Evolutionary conservation across 2,888 invertebrate genomes (phyloP), one percentile per base, ranked within the genome.

Genomic region (Calliopum simillimum): DNA sequence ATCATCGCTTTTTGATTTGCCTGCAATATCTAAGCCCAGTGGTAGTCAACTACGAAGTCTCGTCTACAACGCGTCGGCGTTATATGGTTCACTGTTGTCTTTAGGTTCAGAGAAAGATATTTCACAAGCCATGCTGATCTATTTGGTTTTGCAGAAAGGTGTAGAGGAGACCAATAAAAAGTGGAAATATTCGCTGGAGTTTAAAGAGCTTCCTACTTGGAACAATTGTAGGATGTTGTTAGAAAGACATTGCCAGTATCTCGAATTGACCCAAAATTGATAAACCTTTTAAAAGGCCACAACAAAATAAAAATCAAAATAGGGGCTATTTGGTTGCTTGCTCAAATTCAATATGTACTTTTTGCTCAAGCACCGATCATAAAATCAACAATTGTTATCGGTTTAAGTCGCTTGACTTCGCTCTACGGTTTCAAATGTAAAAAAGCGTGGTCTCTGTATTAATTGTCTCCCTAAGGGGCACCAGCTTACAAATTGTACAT

Each of bases 381-480:
- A 44, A 4, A 11, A 61, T 61, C 46, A 21, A 21, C 3, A 19
- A 13, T 21, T 61, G 61, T 23, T 5, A 41, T 21, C 43, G 61
- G 1, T 61, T 61, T 23, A 41, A 46, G 12, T 2, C 16, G 4
- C 12, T 46, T 21, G 21, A 44, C 14, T 16, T 46, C 13, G 44
- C n/a, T 14, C 6, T 13, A 19, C 61, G 61, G 12, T 61, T 61
- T 61, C 46, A 61, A 19, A 43, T 43, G 59, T 44, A 12, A 59
- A 59, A 43, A 41, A 16, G 4, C 59, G 41, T 11, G 43, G 11
- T 33, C 41, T 59, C 8, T 59, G 44, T 44, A 61, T 61, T 4
- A 61, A 63, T 33, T 63, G 63, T 49, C 25, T 63, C 8, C 16
- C 49, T 16, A 63, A 49, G 14, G 33, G 13, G 21, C 47, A 63